Evolutionary conservation across 1,140 invertebrate species (phyloP).

Genomic region (Colletes latitarsis): DNA sequence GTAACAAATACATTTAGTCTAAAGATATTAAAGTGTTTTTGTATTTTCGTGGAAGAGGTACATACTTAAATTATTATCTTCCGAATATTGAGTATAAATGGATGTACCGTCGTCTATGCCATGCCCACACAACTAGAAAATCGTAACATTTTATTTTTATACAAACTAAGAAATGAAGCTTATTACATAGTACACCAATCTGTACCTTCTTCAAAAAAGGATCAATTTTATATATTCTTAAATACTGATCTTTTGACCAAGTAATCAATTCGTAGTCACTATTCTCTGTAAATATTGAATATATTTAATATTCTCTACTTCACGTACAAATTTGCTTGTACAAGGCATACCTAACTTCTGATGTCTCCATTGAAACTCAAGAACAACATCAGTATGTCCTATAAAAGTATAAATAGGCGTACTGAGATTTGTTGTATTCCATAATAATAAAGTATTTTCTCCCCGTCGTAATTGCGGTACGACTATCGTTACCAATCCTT

Average conservation of each 20-base stretch:
- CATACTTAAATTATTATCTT: conserved; percentile 76
- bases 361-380: conserved; percentile 96
- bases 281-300: conserved; percentile 77
- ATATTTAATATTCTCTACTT: conserved; percentile 17
- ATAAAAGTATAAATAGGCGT: conserved; percentile 93
- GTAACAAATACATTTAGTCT: conserved; percentile 23
- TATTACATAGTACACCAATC: conserved; percentile 3
- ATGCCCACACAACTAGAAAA: conserved; percentile 74
- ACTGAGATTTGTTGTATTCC: conserved; percentile 88
- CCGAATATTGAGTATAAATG: conserved; percentile 77
- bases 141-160: conserved; percentile 1
- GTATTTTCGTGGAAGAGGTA: neutral
- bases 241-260: conserved; percentile 96
- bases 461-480: conserved; percentile 90
- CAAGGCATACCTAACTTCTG: conserved; percentile 80
- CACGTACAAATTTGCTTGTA: neutral
- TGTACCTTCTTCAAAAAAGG: conserved; percentile 88
- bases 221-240: conserved; percentile 95
- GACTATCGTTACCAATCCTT: conserved; percentile 94
- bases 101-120: conserved; percentile 76
- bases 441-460: conserved; percentile 91
- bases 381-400: conserved; percentile 95
- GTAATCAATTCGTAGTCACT: conserved; percentile 94
- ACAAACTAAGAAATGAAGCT: neutral
- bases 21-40: neutral